These are phyloP conservation scores for Strongylocentrotus purpuratus DNA, from an alignment of 35 echinoderm and acorn worm species.

Conservation along the genomic window DNA sequence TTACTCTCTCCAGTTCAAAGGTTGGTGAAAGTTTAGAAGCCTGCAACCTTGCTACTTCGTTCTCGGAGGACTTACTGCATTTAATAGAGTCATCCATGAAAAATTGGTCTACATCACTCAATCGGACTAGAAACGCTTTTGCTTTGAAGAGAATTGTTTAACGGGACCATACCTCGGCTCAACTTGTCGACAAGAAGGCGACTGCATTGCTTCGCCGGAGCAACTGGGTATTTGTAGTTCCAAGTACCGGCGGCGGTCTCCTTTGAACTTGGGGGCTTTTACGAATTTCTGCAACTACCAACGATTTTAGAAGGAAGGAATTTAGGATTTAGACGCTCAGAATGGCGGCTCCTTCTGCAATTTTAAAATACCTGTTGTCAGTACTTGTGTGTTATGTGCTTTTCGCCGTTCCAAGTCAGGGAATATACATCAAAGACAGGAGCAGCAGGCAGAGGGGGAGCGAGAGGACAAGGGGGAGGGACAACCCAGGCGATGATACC, in stretches of 20 bases:
- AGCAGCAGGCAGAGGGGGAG: slow-evolving; percentile 22
- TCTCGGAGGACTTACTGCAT: neutral
- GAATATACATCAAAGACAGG: slow-evolving; percentile 35
- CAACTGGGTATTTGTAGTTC: neutral
- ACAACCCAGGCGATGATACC: neutral
- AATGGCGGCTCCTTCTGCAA: slow-evolving; percentile 30
- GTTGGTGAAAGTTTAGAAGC: slow-evolving; percentile 36
- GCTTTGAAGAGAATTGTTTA: neutral
- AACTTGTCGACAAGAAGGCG: neutral
- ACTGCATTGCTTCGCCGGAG: neutral
- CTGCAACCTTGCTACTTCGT: neutral
- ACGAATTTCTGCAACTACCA: slow-evolving; percentile 5
- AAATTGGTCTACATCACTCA: neutral
- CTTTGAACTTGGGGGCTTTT: slow-evolving; percentile 8
- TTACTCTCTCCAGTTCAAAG: slow-evolving; percentile 31
- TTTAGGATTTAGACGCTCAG: neutral
- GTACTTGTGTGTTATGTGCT: slow-evolving; percentile 24
- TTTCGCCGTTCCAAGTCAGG: slow-evolving; percentile 2
- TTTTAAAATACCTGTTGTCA: slow-evolving; percentile 33
- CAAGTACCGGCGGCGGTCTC: slow-evolving; percentile 16
- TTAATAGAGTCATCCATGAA: neutral
- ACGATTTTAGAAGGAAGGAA: slow-evolving; percentile 29
- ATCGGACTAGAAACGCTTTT: neutral
- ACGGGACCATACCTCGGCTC: neutral
- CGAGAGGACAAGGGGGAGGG: neutral